Evolutionary conservation across 1,140 invertebrate genomes (phyloP), one percentile per base, ranked within the genome.

Genomic region (Euglossa dilemma): DNA sequence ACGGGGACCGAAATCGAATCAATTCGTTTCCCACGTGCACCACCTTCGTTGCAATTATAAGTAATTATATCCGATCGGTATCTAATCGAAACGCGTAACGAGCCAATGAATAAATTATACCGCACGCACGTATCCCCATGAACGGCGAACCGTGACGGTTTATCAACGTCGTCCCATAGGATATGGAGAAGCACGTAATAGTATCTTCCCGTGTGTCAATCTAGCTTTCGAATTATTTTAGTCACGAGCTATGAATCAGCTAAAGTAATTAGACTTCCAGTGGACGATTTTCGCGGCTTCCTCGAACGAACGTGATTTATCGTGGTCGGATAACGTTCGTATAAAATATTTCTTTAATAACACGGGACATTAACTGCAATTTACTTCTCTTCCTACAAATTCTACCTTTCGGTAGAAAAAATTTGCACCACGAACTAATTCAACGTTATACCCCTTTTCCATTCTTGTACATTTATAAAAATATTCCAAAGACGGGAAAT

Each of bases 101-200:
- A 75, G 72, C 52, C 52, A 66, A 75, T 81, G 71, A 81, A 81
- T 81, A 66, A 81, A 81, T 81, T 81, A 75, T 16, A 64, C 14
- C 25, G 23, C 20, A 0, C 7, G 18, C 16, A 8, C 3, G n/a
- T 36, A 47, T 67, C 50, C 50, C 52, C 50, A 82, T 57, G 72
- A 76, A 66, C 54, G 80, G 36, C 80, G 75, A 66, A 75, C 61
- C 12, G 43, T 66, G 50, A 75, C 50, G 43, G 52, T 20, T 43
- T 57, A 56, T 66, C 28, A 66, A 18, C 18, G n/a, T 36, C n/a
- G 61, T 75, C 50, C 71, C 43, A 14, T 47, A 66, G 50, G 50
- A 75, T 47, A 18, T 9, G 47, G 25, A 59, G 23, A 16, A 7
- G 28, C 20, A 9, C 8, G 28, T 45, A 45, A 45, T 47, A 57